Evolutionary conservation across 2,113 vertebrate species (phyloP).

Genomic region (Dipodomys spectabilis): DNA sequence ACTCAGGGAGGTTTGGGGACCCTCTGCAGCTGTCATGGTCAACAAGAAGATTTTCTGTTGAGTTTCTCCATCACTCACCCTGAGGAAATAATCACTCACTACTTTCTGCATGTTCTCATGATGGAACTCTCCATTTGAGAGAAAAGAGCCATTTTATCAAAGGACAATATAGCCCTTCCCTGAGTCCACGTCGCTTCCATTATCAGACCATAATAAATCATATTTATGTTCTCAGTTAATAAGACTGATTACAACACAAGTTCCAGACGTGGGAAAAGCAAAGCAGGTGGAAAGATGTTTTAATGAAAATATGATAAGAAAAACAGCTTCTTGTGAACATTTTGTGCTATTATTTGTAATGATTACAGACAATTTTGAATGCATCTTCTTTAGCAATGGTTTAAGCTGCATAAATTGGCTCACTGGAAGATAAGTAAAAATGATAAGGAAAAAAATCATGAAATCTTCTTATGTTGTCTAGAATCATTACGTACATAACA

Average conservation of each 20-base stretch:
- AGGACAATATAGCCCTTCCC: slow-evolving; percentile 95
- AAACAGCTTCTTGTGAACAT: slow-evolving; percentile 89
- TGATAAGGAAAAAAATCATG: slow-evolving; percentile 81
- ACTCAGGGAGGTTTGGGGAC: slow-evolving; percentile 90
- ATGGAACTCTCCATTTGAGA: slow-evolving; percentile 89
- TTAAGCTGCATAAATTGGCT: slow-evolving; percentile 89
- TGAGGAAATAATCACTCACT: slow-evolving; percentile 94
- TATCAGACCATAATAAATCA: slow-evolving; percentile 93
- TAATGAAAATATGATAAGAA: slow-evolving; percentile 92
- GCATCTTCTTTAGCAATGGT: slow-evolving; percentile 88
- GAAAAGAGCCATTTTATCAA: slow-evolving; percentile 89
- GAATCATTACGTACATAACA: slow-evolving; percentile 89
- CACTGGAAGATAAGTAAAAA: slow-evolving; percentile 86
- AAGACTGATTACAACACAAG: slow-evolving; percentile 90
- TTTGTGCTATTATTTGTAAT: slow-evolving; percentile 89
- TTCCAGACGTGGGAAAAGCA: slow-evolving; percentile 88
- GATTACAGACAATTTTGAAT: slow-evolving; percentile 89
- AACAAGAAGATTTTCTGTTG: slow-evolving; percentile 96
- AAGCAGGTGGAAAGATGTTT: slow-evolving; percentile 90
- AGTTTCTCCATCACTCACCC: slow-evolving; percentile 94
- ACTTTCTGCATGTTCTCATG: slow-evolving; percentile 89
- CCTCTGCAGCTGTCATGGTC: slow-evolving; percentile 91
- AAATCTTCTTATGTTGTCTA: slow-evolving; percentile 87
- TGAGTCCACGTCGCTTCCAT: slow-evolving; percentile 91
- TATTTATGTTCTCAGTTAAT: slow-evolving; percentile 92